Percentiles rank a stretch among this genome's conserved stretches.
phyloP scores from a whole-genome alignment of 2,888 invertebrate species.

The Microlaimidae sp. region DNA sequence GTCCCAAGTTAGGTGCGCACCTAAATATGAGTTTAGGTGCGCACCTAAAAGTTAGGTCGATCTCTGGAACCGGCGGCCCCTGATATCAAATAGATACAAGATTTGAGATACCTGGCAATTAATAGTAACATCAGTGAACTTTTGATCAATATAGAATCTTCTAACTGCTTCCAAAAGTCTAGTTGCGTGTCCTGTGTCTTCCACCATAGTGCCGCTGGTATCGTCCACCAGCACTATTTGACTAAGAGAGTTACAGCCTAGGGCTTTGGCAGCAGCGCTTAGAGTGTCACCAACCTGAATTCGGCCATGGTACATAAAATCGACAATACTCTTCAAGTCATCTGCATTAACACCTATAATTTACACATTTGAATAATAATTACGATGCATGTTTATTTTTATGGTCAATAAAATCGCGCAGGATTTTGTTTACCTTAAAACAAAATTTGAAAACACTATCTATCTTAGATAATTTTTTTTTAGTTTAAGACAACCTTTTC shows the following conservation, averaged over 20 bases:
- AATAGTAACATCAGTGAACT: constrained; percentile 18
- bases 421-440: too few relatives aligned
- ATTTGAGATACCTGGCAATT: constrained; percentile 15
- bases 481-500: too few relatives aligned
- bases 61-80: too few relatives aligned
- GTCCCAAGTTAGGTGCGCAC: too few relatives aligned
- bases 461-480: too few relatives aligned
- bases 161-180: constrained; percentile 15
- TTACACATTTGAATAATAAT: too few relatives aligned
- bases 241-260: constrained; percentile 10
- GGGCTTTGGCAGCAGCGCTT: constrained; percentile 11
- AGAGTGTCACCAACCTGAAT: not conserved
- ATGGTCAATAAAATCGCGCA: too few relatives aligned
- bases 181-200: constrained; percentile 17
- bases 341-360: constrained; percentile 14
- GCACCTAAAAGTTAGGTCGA: too few relatives aligned
- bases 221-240: not conserved
- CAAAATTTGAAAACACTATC: too few relatives aligned
- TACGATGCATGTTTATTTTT: too few relatives aligned
- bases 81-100: too few relatives aligned
- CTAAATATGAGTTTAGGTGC: too few relatives aligned
- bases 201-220: constrained; percentile 1
- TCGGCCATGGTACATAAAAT: constrained; percentile 19
- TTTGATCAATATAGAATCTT: constrained; percentile 16
- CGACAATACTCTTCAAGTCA: constrained; percentile 16